These are phyloP conservation scores for Cassiopea andromeda DNA, from an alignment of 30 jellyfish, hydroid and myxozoan species.

Conservation along the genomic window DNA sequence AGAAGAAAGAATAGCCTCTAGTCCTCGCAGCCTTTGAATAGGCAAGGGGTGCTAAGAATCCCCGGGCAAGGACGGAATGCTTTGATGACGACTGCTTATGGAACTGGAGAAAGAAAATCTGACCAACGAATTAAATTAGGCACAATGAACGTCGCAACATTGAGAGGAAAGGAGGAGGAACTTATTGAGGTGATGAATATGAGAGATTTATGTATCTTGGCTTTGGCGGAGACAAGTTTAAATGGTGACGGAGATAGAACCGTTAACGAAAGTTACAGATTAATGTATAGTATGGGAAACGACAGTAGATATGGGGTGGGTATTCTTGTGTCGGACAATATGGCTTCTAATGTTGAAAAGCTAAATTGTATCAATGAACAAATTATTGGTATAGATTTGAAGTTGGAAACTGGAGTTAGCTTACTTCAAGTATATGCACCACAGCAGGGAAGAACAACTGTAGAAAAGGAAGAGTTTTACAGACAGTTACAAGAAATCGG, in stretches of 20 bases:
- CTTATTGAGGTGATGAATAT: constrained; percentile 4
- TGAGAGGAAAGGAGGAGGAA: background rate
- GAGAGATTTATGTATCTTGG: background rate
- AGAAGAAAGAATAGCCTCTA: background rate
- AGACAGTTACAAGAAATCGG: too few relatives aligned
- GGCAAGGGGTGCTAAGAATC: background rate
- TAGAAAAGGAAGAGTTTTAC: too few relatives aligned
- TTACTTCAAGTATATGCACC: too few relatives aligned
- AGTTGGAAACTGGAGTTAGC: too few relatives aligned
- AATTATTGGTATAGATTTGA: too few relatives aligned
- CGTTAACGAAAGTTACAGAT: background rate
- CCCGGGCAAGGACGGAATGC: background rate
- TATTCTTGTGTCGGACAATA: too few relatives aligned
- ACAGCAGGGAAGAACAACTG: too few relatives aligned
- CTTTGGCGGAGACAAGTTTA: background rate
- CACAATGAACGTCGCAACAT: background rate
- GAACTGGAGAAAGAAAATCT: background rate
- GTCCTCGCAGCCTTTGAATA: background rate
- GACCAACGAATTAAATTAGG: background rate
- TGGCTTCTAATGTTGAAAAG: too few relatives aligned
- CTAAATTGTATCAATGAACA: too few relatives aligned
- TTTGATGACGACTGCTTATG: background rate
- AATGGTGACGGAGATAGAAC: background rate
- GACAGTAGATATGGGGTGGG: too few relatives aligned
- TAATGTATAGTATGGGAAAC: too few relatives aligned